Evolutionary conservation across 2,888 invertebrate genomes (phyloP), one percentile per base, ranked within the genome.

Genomic region (Acronicta aceris): DNA sequence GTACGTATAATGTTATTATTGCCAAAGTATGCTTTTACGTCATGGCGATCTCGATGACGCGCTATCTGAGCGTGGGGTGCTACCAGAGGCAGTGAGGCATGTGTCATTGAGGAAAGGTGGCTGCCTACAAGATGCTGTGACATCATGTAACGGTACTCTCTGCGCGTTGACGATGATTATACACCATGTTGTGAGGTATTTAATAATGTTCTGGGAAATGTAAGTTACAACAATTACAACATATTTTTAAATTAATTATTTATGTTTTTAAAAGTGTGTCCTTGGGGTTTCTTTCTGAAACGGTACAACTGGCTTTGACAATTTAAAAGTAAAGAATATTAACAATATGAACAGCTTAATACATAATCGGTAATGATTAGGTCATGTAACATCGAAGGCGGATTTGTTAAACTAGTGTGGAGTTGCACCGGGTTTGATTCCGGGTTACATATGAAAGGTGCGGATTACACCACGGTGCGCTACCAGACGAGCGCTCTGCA

Each of bases 101-200:
- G 50, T 73, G 70, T 68, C 50, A 68, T 51, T 40, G 43, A 68
- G 74, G 68, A 68, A 67, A 74, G 61, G 40, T 43, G 4, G 10
- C 15, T 2, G 9, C 1, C n/a, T 10, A 5, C 41, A 4, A 15
- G n/a, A n/a, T 17, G 16, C 10, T 25, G 16, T 54, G 53, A 45
- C 50, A 25, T 41, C 42, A 41, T 9, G 12, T 67, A 67, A 67
- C 68, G 38, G 53, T 53, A 27, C 15, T 12, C 17, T 15, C 38
- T n/a, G 38, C 12, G 38, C n/a, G n/a, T 13, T 33, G 9, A 36
- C 16, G 17, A n/a, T 49, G 25, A 7, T 12, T 40, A 36, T 36
- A 13, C 36, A 36, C 36, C n/a, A 38, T 38, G n/a, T 38, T 38
- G 7, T 38, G 12, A 36, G 36, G 5, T 36, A 9, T 12, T 33